phyloP scores from a whole-genome alignment of 2,888 invertebrate genomes.

The Microctonus aethiopoides region DNA sequence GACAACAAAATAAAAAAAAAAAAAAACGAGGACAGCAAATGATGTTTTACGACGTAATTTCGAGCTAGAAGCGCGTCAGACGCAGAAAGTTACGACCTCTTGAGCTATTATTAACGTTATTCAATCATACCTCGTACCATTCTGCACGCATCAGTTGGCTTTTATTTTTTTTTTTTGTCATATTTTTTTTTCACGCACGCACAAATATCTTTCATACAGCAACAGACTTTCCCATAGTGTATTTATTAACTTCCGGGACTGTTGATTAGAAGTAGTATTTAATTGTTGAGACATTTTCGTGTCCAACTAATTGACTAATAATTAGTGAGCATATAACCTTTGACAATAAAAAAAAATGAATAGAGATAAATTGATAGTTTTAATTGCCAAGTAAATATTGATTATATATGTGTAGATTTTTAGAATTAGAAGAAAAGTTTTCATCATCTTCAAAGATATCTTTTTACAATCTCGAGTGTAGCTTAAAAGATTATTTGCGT shows the following conservation, averaged over 20 bases:
- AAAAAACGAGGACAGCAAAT: conserved; percentile 33
- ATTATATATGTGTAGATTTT: too few species aligned
- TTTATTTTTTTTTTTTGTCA: conserved; percentile 1
- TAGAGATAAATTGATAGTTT: neutral
- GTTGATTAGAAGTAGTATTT: conserved; percentile 6
- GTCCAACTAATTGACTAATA: conserved; percentile 1
- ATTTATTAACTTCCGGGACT: conserved; percentile 16
- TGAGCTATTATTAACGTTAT: conserved; percentile 56
- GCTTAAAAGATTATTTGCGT: neutral
- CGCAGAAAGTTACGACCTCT: conserved; percentile 46
- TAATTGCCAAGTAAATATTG: neutral
- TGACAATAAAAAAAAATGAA: neutral
- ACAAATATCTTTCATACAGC: neutral
- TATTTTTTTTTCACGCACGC: conserved; percentile 16
- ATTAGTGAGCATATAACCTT: neutral
- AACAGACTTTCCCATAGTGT: conserved; percentile 20
- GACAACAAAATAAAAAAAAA: conserved; percentile 21
- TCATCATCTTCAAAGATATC: neutral
- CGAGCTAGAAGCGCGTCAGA: conserved; percentile 40
- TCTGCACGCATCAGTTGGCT: conserved; percentile 28
- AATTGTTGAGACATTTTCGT: neutral
- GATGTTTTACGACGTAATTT: conserved; percentile 39
- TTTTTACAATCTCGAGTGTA: neutral
- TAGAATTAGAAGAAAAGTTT: neutral
- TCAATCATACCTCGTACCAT: conserved; percentile 51